phyloP scores from a whole-genome alignment of 2,113 vertebrate species.

The Sinocyclocheilus rhinocerous region DNA sequence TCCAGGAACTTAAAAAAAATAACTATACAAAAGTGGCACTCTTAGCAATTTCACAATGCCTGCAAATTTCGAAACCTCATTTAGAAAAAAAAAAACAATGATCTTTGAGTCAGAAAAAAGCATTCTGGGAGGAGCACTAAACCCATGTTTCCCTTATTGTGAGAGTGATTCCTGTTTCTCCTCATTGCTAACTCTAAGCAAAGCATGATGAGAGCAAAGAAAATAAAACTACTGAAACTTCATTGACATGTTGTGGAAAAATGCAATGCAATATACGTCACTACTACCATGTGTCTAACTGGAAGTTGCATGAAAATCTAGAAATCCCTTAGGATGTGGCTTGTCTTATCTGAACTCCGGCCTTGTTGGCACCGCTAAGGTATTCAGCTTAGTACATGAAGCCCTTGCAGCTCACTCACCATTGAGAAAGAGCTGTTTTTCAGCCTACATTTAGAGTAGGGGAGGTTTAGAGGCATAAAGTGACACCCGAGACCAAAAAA shows the following conservation, averaged over 20 bases:
- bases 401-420: slow-evolving; percentile 15
- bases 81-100: not conserved
- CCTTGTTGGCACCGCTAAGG: slow-evolving; percentile 25
- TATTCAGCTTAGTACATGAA: slow-evolving; percentile 22
- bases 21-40: not conserved
- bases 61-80: slow-evolving; percentile 34
- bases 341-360: slow-evolving; percentile 22
- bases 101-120: not conserved
- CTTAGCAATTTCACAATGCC: slow-evolving; percentile 27
- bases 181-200: slow-evolving; percentile 3
- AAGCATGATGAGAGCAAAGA: not conserved
- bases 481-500: not conserved
- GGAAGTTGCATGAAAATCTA: slow-evolving; percentile 3
- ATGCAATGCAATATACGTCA: not conserved
- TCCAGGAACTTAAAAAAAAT: slow-evolving; percentile 7
- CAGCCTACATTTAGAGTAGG: not conserved
- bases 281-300: not conserved
- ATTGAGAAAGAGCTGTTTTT: slow-evolving; percentile 7
- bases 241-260: not conserved
- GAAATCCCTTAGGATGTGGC: slow-evolving; percentile 29
- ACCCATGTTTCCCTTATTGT: slow-evolving; percentile 32
- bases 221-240: not conserved
- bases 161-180: slow-evolving; percentile 44
- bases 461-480: not conserved
- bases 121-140: not conserved